Percentiles rank a stretch among this genome's conserved stretches.
Evolutionary conservation across 2,113 vertebrate species (phyloP).

Genomic region (Chionomys nivalis): DNA sequence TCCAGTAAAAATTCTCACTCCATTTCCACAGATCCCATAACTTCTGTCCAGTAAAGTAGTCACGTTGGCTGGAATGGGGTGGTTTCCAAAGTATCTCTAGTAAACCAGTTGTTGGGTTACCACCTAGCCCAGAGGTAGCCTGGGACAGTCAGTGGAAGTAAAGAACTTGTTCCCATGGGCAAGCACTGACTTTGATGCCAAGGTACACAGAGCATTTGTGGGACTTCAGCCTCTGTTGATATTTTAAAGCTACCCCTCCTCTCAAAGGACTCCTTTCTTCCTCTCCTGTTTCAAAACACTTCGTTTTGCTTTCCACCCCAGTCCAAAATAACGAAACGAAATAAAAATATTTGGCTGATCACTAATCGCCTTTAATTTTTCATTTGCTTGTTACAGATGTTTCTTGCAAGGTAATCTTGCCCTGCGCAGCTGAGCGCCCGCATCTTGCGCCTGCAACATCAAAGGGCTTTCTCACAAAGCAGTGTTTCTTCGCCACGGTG

Average conservation of each 20-base stretch:
- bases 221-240: not conserved
- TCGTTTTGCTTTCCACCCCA: not conserved
- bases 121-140: not conserved
- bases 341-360: conserved; percentile 82
- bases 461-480: conserved; percentile 97
- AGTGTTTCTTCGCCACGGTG: conserved; percentile 97
- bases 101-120: conserved; percentile 29
- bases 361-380: conserved; percentile 92
- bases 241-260: not conserved
- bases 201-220: conserved; percentile 26
- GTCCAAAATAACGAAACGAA: conserved; percentile 69
- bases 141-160: not conserved
- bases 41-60: not conserved
- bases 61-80: not conserved
- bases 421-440: conserved; percentile 93
- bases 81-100: not conserved
- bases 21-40: not conserved
- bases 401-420: conserved; percentile 93
- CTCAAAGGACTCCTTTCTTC: not conserved
- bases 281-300: not conserved
- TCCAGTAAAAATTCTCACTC: not conserved
- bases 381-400: conserved; percentile 93
- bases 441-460: conserved; percentile 96
- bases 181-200: not conserved
- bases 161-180: not conserved